Conservation (phyloP, 1,140 invertebrate genomes). For the Phymorhynchus buccinoides region DNA sequence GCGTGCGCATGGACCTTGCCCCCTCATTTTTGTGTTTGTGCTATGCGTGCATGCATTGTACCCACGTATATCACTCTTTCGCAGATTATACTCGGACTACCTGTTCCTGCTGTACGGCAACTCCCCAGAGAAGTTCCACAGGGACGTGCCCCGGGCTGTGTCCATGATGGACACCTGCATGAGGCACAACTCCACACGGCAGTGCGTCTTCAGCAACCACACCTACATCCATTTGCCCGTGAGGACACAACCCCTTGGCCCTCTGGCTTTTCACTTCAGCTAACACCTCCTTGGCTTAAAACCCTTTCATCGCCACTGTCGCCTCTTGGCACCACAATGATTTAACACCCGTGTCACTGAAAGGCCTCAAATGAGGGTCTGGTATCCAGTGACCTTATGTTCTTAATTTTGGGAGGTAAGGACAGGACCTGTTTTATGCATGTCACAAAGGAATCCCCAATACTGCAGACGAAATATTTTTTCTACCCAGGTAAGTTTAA, state of each 20-base stretch:
- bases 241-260: conserved; percentile 1
- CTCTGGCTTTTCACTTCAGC: too few species aligned
- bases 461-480: not conserved
- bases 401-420: too few species aligned
- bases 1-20: not conserved
- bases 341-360: too few species aligned
- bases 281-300: too few species aligned
- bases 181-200: conserved; percentile 43
- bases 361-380: too few species aligned
- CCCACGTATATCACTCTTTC: not conserved
- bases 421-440: too few species aligned
- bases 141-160: conserved; percentile 48
- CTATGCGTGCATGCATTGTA: not conserved
- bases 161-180: conserved; percentile 52
- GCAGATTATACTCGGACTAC: conserved; percentile 62
- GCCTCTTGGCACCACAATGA: too few species aligned
- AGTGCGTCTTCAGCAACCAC: conserved; percentile 55
- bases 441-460: too few species aligned
- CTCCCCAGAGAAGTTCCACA: conserved; percentile 52
- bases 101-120: conserved; percentile 55
- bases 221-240: conserved; percentile 48
- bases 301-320: too few species aligned
- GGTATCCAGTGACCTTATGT: too few species aligned
- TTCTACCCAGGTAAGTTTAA: not conserved
- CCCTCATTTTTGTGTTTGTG: not conserved